phyloP scores from a whole-genome alignment of 2,797 vertebrate species.

The Hephaestus fuliginosus region DNA sequence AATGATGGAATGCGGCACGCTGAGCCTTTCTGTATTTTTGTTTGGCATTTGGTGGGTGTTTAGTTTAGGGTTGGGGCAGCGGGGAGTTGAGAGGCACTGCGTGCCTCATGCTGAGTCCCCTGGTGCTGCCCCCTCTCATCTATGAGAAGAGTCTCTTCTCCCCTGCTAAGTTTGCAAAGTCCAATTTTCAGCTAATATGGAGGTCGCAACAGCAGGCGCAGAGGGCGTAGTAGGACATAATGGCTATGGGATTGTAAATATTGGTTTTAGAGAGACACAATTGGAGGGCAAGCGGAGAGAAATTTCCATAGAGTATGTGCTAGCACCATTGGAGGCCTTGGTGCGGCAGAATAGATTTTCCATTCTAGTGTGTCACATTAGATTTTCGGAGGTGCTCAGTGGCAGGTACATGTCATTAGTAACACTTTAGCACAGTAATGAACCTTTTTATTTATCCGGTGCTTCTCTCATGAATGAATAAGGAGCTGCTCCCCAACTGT shows the following conservation, averaged over 20 bases:
- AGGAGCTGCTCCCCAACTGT: conserved; percentile 88
- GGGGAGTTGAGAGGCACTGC: conserved; percentile 49
- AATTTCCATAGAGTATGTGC: conserved; percentile 90
- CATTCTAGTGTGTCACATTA: conserved; percentile 96
- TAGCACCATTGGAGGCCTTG: conserved; percentile 82
- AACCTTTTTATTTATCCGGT: conserved; percentile 98
- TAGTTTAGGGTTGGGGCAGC: conserved; percentile 32
- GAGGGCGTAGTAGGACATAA: conserved; percentile 99
- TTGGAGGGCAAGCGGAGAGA: conserved; percentile 89
- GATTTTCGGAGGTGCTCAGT: conserved; percentile 98
- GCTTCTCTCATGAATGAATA: conserved; percentile 99
- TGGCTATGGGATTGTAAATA: conserved; percentile 98
- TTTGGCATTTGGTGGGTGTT: conserved; percentile 52
- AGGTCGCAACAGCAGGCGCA: conserved; percentile 92
- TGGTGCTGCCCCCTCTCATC: conserved; percentile 68
- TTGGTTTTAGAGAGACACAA: conserved; percentile 93
- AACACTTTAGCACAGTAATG: conserved; percentile 98
- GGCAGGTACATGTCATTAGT: conserved; percentile 99
- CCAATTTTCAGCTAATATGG: conserved; percentile 98
- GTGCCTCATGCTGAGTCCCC: conserved; percentile 69
- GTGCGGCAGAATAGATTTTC: conserved; percentile 91
- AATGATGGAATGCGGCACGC: conserved; percentile 31
- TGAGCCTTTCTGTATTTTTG: conserved; percentile 34
- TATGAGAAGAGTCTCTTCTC: conserved; percentile 68
- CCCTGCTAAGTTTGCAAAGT: conserved; percentile 88